These are phyloP conservation scores for Tetranychus cinnabarinus DNA, from an alignment of 1,140 invertebrate genomes.

Conservation along the genomic window DNA sequence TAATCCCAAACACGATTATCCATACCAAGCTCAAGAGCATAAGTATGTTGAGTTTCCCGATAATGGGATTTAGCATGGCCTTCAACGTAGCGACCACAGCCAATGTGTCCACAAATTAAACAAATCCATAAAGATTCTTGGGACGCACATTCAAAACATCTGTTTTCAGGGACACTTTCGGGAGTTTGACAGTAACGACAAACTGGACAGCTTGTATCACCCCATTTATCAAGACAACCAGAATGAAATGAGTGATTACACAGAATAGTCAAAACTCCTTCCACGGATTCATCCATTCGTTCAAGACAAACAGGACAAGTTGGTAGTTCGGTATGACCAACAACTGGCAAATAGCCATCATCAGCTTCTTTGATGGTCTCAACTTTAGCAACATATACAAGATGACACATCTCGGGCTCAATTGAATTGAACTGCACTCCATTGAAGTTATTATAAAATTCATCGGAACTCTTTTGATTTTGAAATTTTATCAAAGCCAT, in stretches of 20 bases:
- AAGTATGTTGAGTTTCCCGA: conserved; percentile 80
- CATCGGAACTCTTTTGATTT: conserved; percentile 44
- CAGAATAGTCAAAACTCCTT: conserved; percentile 85
- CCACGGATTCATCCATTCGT: conserved; percentile 80
- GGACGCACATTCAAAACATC: conserved; percentile 55
- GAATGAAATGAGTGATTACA: conserved; percentile 97
- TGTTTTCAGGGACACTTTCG: conserved; percentile 53
- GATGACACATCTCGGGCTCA: conserved; percentile 69
- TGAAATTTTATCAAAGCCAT: conserved; percentile 39
- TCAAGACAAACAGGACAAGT: conserved; percentile 92
- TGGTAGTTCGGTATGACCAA: conserved; percentile 72
- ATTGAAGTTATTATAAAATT: conserved; percentile 83
- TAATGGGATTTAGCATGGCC: conserved; percentile 64
- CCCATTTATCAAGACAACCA: conserved; percentile 80
- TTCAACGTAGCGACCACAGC: conserved; percentile 61
- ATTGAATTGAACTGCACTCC: conserved; percentile 73
- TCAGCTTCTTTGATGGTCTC: conserved; percentile 40
- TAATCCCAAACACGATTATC: conserved; percentile 95
- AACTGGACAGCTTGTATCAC: conserved; percentile 32
- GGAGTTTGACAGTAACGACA: conserved; percentile 75
- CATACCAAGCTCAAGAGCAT: conserved; percentile 71
- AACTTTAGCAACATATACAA: conserved; percentile 81
- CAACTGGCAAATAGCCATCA: conserved; percentile 31
- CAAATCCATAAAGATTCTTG: conserved; percentile 66
- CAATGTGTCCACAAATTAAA: conserved; percentile 90